phyloP scores from a whole-genome alignment of 2,888 invertebrate genomes.

The Lepetodrilus schrolli region DNA sequence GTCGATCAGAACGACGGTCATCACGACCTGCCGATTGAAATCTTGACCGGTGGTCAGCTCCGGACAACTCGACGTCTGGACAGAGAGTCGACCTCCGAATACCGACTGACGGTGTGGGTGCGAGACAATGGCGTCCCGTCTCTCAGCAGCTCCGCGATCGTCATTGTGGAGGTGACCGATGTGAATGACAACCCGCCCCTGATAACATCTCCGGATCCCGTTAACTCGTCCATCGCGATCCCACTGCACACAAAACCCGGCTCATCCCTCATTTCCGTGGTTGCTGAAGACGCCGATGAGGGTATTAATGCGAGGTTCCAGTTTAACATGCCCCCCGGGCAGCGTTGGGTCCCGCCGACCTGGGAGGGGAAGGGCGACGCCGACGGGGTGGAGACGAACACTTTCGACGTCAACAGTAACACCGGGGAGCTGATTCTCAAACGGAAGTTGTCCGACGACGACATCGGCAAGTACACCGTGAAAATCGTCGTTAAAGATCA shows the following conservation, averaged over 20 bases:
- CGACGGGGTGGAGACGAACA: conserved; percentile 18
- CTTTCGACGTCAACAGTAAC: conserved; percentile 31
- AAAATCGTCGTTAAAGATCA: conserved; percentile 44
- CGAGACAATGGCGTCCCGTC: conserved; percentile 57
- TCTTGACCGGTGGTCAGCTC: conserved; percentile 52
- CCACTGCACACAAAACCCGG: conserved; percentile 48
- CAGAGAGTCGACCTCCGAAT: conserved; percentile 51
- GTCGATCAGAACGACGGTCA: conserved; percentile 33
- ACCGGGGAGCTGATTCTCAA: conserved; percentile 41
- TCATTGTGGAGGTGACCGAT: conserved; percentile 58
- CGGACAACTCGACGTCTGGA: conserved; percentile 53
- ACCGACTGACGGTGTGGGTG: conserved; percentile 57
- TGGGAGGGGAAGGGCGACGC: neutral
- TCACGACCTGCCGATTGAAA: conserved; percentile 47
- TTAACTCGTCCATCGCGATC: conserved; percentile 52
- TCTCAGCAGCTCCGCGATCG: conserved; percentile 50
- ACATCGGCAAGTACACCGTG: conserved; percentile 40
- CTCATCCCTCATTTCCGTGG: conserved; percentile 44
- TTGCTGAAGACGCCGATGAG: conserved; percentile 50
- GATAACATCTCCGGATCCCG: conserved; percentile 53
- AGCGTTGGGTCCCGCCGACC: conserved; percentile 30
- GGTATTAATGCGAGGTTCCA: conserved; percentile 48
- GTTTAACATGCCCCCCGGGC: conserved; percentile 39
- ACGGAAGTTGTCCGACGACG: conserved; percentile 37
- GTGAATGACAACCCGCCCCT: conserved; percentile 63